These are phyloP conservation scores for Phenganax stokvisi DNA, from an alignment of 92 coral and sea anemone species.

Conservation along the genomic window DNA sequence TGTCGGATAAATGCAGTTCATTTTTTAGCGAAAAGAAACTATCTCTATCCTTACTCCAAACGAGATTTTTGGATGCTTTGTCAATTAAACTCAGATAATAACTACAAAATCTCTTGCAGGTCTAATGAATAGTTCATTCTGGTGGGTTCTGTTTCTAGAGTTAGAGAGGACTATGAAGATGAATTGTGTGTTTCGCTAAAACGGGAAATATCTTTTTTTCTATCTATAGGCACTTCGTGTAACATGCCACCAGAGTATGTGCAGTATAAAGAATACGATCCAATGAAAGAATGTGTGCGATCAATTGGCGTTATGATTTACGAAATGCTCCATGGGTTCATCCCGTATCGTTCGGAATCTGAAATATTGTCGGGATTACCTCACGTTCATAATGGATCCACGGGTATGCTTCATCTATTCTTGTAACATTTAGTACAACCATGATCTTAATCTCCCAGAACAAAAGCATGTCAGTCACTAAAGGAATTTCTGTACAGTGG, in stretches of 20 bases:
- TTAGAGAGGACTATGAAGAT: not conserved
- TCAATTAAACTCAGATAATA: too few relatives aligned
- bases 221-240: not conserved
- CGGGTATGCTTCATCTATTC: not conserved
- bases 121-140: too few relatives aligned
- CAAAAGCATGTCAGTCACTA: not conserved
- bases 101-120: too few relatives aligned
- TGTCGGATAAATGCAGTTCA: not conserved
- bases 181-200: not conserved
- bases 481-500: not conserved
- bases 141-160: not conserved
- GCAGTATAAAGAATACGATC: not conserved
- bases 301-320: not conserved
- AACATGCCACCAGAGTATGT: slow-evolving; percentile 9
- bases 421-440: not conserved
- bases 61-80: too few relatives aligned
- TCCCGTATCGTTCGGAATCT: not conserved
- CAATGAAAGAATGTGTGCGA: slow-evolving; percentile 1
- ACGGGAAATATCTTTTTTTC: not conserved
- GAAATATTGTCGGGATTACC: not conserved
- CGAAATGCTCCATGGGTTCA: not conserved
- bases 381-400: not conserved
- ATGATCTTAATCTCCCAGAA: not conserved
- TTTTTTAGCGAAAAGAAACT: not conserved
- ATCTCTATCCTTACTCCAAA: too few relatives aligned